Base-by-base conservation (phyloP, 2,797 vertebrate species). In the Furcifer pardalis region DNA sequence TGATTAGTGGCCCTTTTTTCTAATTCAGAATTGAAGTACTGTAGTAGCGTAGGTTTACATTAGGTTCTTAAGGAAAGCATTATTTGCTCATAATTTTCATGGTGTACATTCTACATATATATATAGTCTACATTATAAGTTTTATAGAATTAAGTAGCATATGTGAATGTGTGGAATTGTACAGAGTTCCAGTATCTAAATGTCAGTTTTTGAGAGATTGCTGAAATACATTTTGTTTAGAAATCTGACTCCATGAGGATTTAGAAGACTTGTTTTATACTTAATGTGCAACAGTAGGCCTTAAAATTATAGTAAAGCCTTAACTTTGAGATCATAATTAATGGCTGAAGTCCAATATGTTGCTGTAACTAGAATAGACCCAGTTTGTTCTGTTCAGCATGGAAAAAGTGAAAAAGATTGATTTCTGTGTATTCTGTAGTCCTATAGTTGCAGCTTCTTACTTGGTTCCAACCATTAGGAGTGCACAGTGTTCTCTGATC, bases 101-200 rank as follows among this genome's bases (percentile, higher is more conserved):
- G 46, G 68, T 21, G 6, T 1, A 7, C 42, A 65, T 17, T 80
- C 74, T 69, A 10, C n/a, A n/a, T n/a, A n/a, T n/a, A 59, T 5
- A 7, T 80, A n/a, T n/a, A 74, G 0, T 21, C 2, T 25, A 25
- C 1, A n/a, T 40, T 69, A 35, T 52, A 0, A 76, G 2, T 0
- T 86, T 87, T 0, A 0, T 21, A 49, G 81, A 69, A 66, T 42
- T 1, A 12, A 1, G 60, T 2, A 75, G 32, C 30, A 60, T 37
- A 87, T 19, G 40, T 49, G 84, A 59, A 62, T 35, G 0, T n/a
- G 3, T 1, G 46, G 76, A 86, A 76, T 13, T 9, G 75, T 60
- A 8, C 77, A 7, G 44, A 15, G 42, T 84, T 80, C 40, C 0
- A 60, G 0, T 19, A 86, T 12, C 69, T 83, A 15, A 86, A 13